These are phyloP conservation scores for Xestia ashworthii DNA, from an alignment of 2,888 invertebrate species.

Conservation along the genomic window DNA sequence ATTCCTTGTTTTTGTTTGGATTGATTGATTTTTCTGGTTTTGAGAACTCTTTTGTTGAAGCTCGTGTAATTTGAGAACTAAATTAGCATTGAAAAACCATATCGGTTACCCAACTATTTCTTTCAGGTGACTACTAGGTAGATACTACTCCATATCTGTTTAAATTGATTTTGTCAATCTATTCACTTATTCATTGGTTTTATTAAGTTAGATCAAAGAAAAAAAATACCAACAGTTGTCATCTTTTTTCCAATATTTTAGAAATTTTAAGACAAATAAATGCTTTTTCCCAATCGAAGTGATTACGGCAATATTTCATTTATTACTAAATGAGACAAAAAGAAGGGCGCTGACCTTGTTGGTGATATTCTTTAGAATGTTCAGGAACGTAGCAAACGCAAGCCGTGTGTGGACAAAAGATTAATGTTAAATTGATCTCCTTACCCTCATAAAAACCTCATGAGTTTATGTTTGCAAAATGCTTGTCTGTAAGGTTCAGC, in stretches of 20 bases:
- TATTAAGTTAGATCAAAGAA: neutral
- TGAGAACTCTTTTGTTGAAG: neutral
- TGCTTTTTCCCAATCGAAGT: neutral
- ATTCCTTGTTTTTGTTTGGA: too few relatives aligned
- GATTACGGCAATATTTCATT: neutral
- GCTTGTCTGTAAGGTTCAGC: neutral
- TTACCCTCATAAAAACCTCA: neutral
- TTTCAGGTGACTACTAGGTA: neutral
- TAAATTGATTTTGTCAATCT: neutral
- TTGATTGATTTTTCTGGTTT: neutral
- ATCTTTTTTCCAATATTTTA: neutral
- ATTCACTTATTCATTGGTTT: neutral
- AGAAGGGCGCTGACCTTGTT: neutral
- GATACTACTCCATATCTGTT: neutral
- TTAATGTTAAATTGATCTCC: neutral
- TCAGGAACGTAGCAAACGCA: neutral
- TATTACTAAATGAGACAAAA: neutral
- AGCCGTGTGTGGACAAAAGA: neutral
- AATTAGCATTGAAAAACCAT: neutral
- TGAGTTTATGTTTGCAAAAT: neutral
- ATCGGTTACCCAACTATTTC: neutral
- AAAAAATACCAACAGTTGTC: neutral
- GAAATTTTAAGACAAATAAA: neutral
- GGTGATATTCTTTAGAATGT: neutral
- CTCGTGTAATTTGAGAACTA: neutral